Conservation (phyloP, 2,797 vertebrate species). For the Rhinophrynus dorsalis region DNA sequence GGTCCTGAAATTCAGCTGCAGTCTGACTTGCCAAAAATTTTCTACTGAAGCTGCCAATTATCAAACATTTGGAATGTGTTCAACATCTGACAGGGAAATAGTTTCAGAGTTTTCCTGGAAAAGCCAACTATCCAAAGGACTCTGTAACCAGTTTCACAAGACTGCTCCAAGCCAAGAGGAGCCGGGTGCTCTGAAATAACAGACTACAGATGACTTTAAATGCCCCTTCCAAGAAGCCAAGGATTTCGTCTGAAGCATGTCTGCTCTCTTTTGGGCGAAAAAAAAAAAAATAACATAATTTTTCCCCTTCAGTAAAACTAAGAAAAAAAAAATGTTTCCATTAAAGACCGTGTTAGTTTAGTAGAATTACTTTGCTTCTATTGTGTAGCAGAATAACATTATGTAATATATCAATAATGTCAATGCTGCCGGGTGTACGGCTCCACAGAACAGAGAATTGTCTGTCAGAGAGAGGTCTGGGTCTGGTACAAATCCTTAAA, state of each 20-base stretch:
- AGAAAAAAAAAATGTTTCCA: no score
- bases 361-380: no score
- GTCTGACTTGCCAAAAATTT: constrained; percentile 32
- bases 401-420: no score
- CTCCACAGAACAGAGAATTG: neutral
- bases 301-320: no score
- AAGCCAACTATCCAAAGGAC: constrained; percentile 15
- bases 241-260: neutral
- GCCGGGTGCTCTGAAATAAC: constrained; percentile 26
- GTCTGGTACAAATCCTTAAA: no score
- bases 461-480: no score
- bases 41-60: constrained; percentile 39
- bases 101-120: constrained; percentile 40
- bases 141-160: constrained; percentile 10
- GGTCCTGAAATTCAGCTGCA: constrained; percentile 27
- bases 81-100: constrained; percentile 43
- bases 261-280: no score
- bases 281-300: no score
- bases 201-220: constrained; percentile 15
- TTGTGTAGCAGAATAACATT: no score
- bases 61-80: constrained; percentile 30
- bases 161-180: constrained; percentile 13
- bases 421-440: neutral
- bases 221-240: constrained; percentile 3
- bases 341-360: no score